phyloP scores from a whole-genome alignment of 2,797 vertebrate species.

The Poeciliopsis presidionis region DNA sequence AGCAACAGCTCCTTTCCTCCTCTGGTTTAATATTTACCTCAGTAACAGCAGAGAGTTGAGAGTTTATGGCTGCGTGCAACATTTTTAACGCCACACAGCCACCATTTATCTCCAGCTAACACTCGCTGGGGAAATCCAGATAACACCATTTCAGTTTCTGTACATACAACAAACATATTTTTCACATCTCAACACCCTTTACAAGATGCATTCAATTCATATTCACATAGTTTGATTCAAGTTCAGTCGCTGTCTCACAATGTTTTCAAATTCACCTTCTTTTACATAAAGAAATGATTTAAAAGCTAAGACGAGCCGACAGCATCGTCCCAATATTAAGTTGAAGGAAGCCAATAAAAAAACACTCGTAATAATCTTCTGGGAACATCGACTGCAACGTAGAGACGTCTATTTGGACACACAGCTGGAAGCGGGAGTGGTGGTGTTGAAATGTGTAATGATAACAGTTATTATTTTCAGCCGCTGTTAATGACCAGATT shows the following conservation, averaged over 20 bases:
- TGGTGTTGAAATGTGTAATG: too few relatives aligned
- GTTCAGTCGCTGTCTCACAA: neutral
- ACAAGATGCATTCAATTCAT: neutral
- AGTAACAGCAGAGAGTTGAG: neutral
- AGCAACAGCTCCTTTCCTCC: conserved; percentile 51
- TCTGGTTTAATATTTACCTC: conserved; percentile 40
- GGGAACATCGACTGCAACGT: too few relatives aligned
- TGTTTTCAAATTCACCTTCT: neutral
- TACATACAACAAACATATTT: neutral
- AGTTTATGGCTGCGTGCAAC: neutral
- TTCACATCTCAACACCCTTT: neutral
- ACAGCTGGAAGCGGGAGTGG: too few relatives aligned
- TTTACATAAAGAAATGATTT: too few relatives aligned
- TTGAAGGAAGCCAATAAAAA: too few relatives aligned
- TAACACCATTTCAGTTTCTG: neutral
- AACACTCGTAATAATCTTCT: too few relatives aligned
- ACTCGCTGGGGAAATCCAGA: neutral
- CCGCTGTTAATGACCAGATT: too few relatives aligned
- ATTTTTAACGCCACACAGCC: neutral
- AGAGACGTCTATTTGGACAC: too few relatives aligned
- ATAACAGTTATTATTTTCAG: too few relatives aligned
- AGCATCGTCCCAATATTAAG: too few relatives aligned
- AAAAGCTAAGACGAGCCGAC: too few relatives aligned
- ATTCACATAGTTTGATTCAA: neutral
- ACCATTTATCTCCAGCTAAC: neutral